phyloP scores from a whole-genome alignment of 2,797 vertebrate species.

The Macroramphosus scolopax region DNA sequence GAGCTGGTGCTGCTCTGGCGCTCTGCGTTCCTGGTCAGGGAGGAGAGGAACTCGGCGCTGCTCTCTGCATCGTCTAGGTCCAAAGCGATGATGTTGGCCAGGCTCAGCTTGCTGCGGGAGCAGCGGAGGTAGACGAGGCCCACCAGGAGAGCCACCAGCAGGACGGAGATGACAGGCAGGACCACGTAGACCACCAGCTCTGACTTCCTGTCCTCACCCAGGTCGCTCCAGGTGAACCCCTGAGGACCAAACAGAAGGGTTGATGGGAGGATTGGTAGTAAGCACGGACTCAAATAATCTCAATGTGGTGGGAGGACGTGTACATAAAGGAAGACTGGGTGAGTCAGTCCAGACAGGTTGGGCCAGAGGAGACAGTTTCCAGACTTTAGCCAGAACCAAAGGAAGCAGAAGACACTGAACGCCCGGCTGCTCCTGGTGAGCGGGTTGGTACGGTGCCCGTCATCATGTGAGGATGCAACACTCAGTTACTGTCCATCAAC shows the following conservation, averaged over 20 bases:
- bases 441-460: too few species aligned
- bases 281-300: too few species aligned
- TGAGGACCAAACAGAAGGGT: conserved; percentile 24
- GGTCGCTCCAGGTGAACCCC: conserved; percentile 58
- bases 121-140: conserved; percentile 53
- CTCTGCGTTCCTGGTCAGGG: conserved; percentile 61
- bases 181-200: conserved; percentile 63
- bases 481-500: too few species aligned
- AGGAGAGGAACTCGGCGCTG: conserved; percentile 67
- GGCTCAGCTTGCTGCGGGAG: conserved; percentile 56
- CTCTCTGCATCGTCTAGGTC: conserved; percentile 64
- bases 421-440: too few species aligned
- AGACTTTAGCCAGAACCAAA: too few species aligned
- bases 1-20: conserved; percentile 74
- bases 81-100: conserved; percentile 63
- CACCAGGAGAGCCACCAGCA: conserved; percentile 52
- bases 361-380: too few species aligned
- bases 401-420: too few species aligned
- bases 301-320: too few species aligned
- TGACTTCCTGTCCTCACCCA: conserved; percentile 26
- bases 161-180: conserved; percentile 44
- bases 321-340: too few species aligned
- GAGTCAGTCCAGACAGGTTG: too few species aligned
- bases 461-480: too few species aligned
- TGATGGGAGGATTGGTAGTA: too few species aligned